Evolutionary conservation across 2,888 invertebrate genomes (phyloP).

Genomic region (Thumatha senex): DNA sequence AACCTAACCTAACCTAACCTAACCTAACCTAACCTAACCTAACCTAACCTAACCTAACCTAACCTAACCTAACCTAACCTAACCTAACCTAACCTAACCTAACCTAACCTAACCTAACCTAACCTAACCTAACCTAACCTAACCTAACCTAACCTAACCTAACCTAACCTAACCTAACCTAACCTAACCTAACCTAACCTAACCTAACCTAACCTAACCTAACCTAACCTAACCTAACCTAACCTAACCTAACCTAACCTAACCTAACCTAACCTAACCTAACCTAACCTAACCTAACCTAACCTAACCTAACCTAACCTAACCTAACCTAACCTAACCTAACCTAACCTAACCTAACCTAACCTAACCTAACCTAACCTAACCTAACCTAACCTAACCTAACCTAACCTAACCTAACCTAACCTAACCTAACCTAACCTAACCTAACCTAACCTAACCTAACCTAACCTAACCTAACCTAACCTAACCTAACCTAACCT

Average conservation of each 20-base stretch:
- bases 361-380: constrained; percentile 14
- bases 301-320: constrained; percentile 23
- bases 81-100: constrained; percentile 17
- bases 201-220: constrained; percentile 20
- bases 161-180: constrained; percentile 22
- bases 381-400: constrained; percentile 21
- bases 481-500: constrained; percentile 16
- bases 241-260: constrained; percentile 23
- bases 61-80: constrained; percentile 18
- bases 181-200: constrained; percentile 21
- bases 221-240: constrained; percentile 19
- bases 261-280: constrained; percentile 31
- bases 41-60: constrained; percentile 17
- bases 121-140: constrained; percentile 20
- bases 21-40: constrained; percentile 15
- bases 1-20: constrained; percentile 17
- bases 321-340: constrained; percentile 26
- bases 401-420: constrained; percentile 17
- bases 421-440: constrained; percentile 12
- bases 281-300: constrained; percentile 23
- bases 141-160: constrained; percentile 19
- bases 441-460: constrained; percentile 14
- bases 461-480: constrained; percentile 8
- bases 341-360: constrained; percentile 26
- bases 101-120: constrained; percentile 17